These are phyloP conservation scores for Craniophora ligustri DNA, from an alignment of 2,888 invertebrate genomes.

Conservation along the genomic window DNA sequence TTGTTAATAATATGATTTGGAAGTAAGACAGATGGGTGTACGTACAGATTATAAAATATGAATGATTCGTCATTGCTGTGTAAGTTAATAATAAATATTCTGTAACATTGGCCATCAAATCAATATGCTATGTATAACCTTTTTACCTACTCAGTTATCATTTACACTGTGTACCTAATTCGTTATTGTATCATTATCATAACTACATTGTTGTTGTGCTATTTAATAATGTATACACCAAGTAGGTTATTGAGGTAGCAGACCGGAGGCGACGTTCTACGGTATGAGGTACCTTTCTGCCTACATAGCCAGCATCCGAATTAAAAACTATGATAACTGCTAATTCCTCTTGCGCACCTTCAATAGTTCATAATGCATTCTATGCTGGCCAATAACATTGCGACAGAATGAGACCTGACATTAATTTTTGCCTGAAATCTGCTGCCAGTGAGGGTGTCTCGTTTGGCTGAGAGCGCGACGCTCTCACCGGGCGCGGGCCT, in stretches of 20 bases:
- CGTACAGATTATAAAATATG: neutral
- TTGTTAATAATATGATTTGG: neutral
- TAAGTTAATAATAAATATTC: slow-evolving; percentile 1
- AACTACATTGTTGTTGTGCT: slow-evolving; percentile 25
- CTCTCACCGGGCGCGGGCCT: slow-evolving; percentile 67
- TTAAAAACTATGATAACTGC: slow-evolving; percentile 63
- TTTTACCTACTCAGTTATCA: slow-evolving; percentile 9
- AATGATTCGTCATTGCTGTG: slow-evolving; percentile 44
- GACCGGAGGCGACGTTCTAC: slow-evolving; percentile 68
- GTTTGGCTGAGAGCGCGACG: slow-evolving; percentile 21
- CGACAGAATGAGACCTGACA: slow-evolving; percentile 60
- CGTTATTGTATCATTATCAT: slow-evolving; percentile 10
- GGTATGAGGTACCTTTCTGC: slow-evolving; percentile 60
- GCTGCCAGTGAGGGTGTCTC: slow-evolving; percentile 56
- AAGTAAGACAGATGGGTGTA: slow-evolving; percentile 1
- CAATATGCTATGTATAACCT: slow-evolving; percentile 9
- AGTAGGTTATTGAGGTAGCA: slow-evolving; percentile 62
- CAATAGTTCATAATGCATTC: slow-evolving; percentile 65
- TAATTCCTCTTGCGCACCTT: slow-evolving; percentile 68
- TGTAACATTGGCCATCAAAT: neutral
- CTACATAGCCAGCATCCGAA: slow-evolving; percentile 60
- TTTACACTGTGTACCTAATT: slow-evolving; percentile 6
- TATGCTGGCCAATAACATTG: slow-evolving; percentile 72
- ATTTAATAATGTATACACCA: slow-evolving; percentile 35
- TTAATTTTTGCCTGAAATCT: slow-evolving; percentile 65